phyloP scores from a whole-genome alignment of 2,113 vertebrate species.

The Trematocara zebra region DNA sequence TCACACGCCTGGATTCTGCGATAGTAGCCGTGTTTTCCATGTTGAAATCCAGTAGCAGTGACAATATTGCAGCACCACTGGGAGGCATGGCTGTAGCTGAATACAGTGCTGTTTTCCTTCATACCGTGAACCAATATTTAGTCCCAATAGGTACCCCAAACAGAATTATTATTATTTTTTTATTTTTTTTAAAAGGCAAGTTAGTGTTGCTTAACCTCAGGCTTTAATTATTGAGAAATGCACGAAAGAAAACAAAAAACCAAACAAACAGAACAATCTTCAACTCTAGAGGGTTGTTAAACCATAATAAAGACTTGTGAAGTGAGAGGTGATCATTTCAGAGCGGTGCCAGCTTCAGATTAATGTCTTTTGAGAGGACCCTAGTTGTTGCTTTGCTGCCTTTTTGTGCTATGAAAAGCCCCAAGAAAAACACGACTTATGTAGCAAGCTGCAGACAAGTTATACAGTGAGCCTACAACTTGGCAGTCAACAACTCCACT shows the following conservation, averaged over 20 bases:
- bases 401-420: background rate
- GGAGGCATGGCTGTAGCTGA: background rate
- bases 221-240: conserved; percentile 51
- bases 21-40: background rate
- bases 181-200: background rate
- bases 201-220: conserved; percentile 7
- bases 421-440: background rate
- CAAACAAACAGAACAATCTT: background rate
- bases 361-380: background rate
- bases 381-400: background rate
- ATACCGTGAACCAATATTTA: background rate
- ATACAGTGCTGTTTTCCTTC: background rate
- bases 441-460: background rate
- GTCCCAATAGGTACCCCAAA: background rate
- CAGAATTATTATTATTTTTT: background rate
- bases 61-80: background rate
- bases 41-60: conserved; percentile 3
- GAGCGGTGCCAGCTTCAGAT: background rate
- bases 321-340: background rate
- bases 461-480: background rate
- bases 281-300: conserved; percentile 10
- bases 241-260: background rate
- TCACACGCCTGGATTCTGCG: conserved; percentile 8
- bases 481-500: background rate
- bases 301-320: conserved; percentile 12